Conservation (phyloP, 2,888 invertebrate species). For the Dynastes hyllus region DNA sequence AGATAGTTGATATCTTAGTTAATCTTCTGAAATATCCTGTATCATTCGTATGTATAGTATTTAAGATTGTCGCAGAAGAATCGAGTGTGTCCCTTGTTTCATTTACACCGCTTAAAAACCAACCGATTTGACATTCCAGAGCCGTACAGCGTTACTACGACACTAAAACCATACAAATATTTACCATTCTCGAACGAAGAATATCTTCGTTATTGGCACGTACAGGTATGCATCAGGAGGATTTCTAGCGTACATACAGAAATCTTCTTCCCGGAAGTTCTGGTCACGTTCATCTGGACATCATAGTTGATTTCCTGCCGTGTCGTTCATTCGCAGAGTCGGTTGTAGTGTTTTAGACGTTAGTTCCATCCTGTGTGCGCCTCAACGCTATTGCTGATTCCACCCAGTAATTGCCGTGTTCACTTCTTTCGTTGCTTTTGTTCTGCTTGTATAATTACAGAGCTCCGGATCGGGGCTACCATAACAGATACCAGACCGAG, state of each 20-base stretch:
- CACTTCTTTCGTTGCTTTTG: constrained; percentile 45
- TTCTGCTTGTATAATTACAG: constrained; percentile 46
- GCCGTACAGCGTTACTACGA: neutral
- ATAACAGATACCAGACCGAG: constrained; percentile 44
- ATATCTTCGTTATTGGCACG: constrained; percentile 30
- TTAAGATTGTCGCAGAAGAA: too few species aligned
- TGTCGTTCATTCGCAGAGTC: constrained; percentile 27
- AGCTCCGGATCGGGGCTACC: constrained; percentile 36
- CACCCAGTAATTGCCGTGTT: constrained; percentile 41
- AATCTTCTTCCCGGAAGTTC: constrained; percentile 58
- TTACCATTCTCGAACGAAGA: constrained; percentile 7
- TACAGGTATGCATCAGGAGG: constrained; percentile 36
- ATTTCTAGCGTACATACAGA: constrained; percentile 32
- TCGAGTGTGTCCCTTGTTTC: too few species aligned
- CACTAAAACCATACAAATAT: constrained; percentile 31
- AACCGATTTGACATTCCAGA: constrained; percentile 20
- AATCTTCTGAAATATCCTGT: too few species aligned
- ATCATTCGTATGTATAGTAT: too few species aligned
- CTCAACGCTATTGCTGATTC: constrained; percentile 40
- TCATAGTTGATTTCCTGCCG: constrained; percentile 58
- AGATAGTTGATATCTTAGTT: too few species aligned
- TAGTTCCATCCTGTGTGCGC: constrained; percentile 45
- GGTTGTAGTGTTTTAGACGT: constrained; percentile 34
- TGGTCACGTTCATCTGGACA: constrained; percentile 58
- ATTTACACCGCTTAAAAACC: too few species aligned